A percentile compares a stretch with the other conserved stretches of the same genome.
These are phyloP conservation scores for Bombus picipes DNA, from an alignment of 1,140 invertebrate species.

Conservation along the genomic window DNA sequence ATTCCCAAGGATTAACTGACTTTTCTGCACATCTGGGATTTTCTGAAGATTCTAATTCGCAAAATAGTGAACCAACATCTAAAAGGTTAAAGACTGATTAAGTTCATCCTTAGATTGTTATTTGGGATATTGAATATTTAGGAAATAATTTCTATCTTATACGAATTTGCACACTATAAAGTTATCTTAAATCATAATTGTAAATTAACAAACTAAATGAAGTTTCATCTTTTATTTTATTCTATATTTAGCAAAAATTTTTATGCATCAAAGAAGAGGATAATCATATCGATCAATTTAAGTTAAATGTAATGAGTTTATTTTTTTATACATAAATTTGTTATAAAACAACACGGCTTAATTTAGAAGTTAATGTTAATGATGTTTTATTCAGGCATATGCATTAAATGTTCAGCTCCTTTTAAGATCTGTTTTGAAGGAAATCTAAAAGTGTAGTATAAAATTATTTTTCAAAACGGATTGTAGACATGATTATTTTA, in stretches of 20 bases:
- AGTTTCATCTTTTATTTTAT: conserved; percentile 42
- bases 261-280: neutral
- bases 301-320: conserved; percentile 57
- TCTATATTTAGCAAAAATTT: conserved; percentile 33
- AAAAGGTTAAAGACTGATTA: conserved; percentile 90
- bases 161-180: conserved; percentile 48
- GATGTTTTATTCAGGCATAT: conserved; percentile 22
- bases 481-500: conserved; percentile 60
- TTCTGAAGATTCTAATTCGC: conserved; percentile 94
- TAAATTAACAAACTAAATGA: conserved; percentile 24
- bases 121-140: conserved; percentile 49
- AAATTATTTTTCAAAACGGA: conserved; percentile 24
- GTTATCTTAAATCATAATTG: conserved; percentile 45
- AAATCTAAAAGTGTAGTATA: neutral
- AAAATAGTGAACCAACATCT: conserved; percentile 90
- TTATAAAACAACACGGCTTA: conserved; percentile 39
- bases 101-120: conserved; percentile 42
- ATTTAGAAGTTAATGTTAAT: conserved; percentile 43
- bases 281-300: conserved; percentile 34
- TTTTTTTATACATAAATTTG: conserved; percentile 64
- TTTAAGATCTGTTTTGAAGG: neutral
- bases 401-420: conserved; percentile 35
- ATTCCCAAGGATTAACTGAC: conserved; percentile 93
- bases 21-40: conserved; percentile 92
- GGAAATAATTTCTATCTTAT: conserved; percentile 53